Conservation (phyloP, 2,113 vertebrate species). For the Pelvicachromis taeniatus region DNA sequence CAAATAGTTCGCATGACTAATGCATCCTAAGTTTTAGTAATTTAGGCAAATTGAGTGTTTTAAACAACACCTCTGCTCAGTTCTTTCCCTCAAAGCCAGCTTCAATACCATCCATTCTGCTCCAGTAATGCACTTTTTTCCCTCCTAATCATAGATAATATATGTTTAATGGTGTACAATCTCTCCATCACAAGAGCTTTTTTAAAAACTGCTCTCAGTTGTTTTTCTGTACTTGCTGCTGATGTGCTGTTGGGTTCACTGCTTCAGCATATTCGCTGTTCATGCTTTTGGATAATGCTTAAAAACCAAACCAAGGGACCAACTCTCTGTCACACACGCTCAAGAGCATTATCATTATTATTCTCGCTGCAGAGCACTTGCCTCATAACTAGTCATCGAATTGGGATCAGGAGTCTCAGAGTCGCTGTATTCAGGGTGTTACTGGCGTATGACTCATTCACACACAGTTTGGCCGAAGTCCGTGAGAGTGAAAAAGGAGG, state of each 20-base stretch:
- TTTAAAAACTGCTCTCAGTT: background rate
- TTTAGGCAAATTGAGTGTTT: background rate
- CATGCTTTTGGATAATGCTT: background rate
- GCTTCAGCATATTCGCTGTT: background rate
- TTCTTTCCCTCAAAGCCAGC: background rate
- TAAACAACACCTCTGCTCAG: background rate
- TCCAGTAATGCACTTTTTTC: background rate
- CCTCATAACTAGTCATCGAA: conserved; percentile 3
- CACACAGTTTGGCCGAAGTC: conserved; percentile 1
- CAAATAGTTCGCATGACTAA: background rate
- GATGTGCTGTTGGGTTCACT: background rate
- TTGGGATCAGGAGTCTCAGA: conserved; percentile 10
- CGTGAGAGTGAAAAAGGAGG: background rate
- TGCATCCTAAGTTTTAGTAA: background rate
- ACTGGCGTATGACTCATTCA: conserved; percentile 16
- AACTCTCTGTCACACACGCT: conserved; percentile 4
- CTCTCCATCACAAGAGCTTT: background rate
- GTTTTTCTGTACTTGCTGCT: background rate
- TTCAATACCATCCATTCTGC: background rate
- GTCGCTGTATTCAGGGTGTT: conserved; percentile 30
- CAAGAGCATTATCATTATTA: conserved; percentile 20
- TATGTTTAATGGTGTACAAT: background rate
- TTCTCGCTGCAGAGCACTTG: background rate
- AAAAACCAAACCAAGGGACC: background rate
- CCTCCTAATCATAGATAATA: background rate